Evolutionary conservation across 2,797 vertebrate species (phyloP).

Genomic region (Rhynchonycteris naso): DNA sequence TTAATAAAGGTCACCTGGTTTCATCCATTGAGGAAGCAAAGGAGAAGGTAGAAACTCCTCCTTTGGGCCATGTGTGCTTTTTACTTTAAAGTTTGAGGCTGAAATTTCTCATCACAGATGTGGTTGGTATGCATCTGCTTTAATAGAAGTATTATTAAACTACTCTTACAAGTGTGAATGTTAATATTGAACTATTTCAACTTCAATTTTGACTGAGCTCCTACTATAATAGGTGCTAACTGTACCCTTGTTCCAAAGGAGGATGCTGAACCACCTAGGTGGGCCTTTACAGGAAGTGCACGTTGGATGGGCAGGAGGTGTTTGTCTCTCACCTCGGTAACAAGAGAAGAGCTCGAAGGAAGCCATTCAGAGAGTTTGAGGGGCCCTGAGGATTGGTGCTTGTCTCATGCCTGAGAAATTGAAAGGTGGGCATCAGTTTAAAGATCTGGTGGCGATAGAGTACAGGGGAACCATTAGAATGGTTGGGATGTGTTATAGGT

Average conservation of each 20-base stretch:
- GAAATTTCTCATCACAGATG: not conserved
- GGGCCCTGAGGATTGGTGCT: not conserved
- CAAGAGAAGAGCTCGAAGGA: not conserved
- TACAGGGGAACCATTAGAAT: not conserved
- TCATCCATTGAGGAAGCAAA: not conserved
- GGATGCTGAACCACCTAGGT: not conserved
- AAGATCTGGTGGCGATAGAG: not conserved
- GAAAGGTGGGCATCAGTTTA: not conserved
- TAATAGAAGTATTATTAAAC: not conserved
- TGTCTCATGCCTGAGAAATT: not conserved
- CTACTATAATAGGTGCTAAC: not conserved
- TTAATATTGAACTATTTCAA: not conserved
- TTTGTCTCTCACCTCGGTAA: not conserved
- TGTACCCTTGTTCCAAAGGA: not conserved
- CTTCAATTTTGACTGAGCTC: not conserved
- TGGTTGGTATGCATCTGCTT: not conserved
- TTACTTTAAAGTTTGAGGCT: not conserved
- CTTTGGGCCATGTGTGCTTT: not conserved
- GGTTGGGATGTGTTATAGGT: not conserved
- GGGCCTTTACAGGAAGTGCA: not conserved
- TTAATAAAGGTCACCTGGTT: constrained; percentile 10
- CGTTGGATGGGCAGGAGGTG: not conserved
- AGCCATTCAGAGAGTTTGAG: not conserved
- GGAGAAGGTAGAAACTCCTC: not conserved
- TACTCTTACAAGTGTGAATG: not conserved